Evolutionary conservation across 2,888 invertebrate species (phyloP).

Genomic region (Frankliniella fusca): DNA sequence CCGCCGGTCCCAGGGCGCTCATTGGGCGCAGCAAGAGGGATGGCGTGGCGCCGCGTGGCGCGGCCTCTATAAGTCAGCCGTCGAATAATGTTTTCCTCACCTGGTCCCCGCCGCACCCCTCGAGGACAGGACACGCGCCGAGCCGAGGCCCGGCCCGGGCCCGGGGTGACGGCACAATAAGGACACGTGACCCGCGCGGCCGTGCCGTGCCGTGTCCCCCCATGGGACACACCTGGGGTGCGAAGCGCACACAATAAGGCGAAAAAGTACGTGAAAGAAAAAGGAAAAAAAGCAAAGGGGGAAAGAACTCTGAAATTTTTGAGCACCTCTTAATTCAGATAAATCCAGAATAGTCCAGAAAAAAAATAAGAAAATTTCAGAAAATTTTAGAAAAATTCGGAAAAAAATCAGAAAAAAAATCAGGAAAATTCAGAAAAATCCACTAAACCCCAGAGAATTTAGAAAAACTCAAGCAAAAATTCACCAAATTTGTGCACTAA

Average conservation of each 20-base stretch:
- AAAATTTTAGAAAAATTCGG: no score
- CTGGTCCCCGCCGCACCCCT: neutral
- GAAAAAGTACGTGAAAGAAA: neutral
- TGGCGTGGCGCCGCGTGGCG: neutral
- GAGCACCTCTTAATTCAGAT: no score
- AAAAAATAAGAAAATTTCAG: no score
- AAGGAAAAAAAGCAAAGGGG: no score
- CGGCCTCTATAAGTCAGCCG: slow-evolving; percentile 1
- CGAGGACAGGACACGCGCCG: no score
- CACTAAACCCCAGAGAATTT: no score
- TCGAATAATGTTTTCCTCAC: slow-evolving; percentile 16
- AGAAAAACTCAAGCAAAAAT: no score
- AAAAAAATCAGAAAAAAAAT: no score
- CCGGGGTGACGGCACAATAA: neutral
- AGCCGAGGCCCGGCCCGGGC: neutral
- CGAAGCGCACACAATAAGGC: neutral
- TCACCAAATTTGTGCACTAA: no score
- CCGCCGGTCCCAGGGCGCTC: slow-evolving; percentile 2
- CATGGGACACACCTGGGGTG: neutral
- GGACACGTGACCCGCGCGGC: neutral
- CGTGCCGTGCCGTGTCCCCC: neutral
- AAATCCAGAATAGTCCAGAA: no score
- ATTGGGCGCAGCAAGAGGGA: slow-evolving; percentile 5
- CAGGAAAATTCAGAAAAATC: no score
- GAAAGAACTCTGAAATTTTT: no score